These are phyloP conservation scores for Drosophila diplacantha DNA, from an alignment of 2,888 invertebrate genomes.

Conservation along the genomic window DNA sequence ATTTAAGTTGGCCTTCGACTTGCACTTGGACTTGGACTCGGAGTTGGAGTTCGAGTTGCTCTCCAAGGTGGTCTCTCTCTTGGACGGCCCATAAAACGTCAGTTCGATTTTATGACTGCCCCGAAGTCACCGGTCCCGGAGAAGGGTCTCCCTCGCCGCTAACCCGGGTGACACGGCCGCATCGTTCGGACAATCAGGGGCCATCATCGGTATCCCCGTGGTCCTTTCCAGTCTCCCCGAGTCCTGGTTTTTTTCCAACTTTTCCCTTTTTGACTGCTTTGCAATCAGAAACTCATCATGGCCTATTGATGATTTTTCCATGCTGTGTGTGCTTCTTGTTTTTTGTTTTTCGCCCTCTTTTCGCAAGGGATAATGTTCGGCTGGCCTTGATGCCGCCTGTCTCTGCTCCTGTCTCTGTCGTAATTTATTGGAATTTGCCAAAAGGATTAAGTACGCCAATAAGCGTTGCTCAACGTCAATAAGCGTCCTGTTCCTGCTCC, in stretches of 20 bases:
- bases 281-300: conserved; percentile 73
- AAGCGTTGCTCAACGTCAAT: conserved; percentile 72
- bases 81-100: conserved; percentile 54
- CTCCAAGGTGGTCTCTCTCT: conserved; percentile 27
- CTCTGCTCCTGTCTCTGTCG: conserved; percentile 35
- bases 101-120: conserved; percentile 71
- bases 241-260: conserved; percentile 10
- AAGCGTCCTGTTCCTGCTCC: conserved; percentile 40
- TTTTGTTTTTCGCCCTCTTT: conserved; percentile 9
- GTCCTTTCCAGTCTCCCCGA: neutral
- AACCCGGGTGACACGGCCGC: conserved; percentile 61
- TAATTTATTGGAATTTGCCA: conserved; percentile 73
- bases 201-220: conserved; percentile 15
- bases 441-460: conserved; percentile 73
- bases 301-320: conserved; percentile 68
- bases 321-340: conserved; percentile 3
- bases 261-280: conserved; percentile 54
- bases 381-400: conserved; percentile 35
- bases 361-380: conserved; percentile 25
- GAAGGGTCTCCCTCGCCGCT: conserved; percentile 21
- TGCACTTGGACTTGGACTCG: conserved; percentile 20
- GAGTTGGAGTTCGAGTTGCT: conserved; percentile 14
- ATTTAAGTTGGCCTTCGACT: conserved; percentile 39
- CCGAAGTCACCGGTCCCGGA: conserved; percentile 44
- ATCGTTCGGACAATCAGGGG: conserved; percentile 43